Conservation (phyloP, 2,797 vertebrate genomes). For the Pantherophis vulpinus region DNA sequence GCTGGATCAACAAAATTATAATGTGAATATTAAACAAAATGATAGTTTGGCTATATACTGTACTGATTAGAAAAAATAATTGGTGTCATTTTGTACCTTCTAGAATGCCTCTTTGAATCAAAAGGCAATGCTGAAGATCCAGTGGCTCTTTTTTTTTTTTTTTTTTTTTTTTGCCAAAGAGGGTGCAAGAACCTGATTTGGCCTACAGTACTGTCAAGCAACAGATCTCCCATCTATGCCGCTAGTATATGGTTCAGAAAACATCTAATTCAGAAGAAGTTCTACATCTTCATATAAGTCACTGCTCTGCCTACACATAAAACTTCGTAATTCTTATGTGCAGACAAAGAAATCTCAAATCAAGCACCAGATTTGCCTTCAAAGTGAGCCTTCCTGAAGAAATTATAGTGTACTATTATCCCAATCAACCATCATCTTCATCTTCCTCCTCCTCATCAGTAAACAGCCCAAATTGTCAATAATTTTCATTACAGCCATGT, state of each 20-base stretch:
- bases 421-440: background rate
- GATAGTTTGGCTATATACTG: background rate
- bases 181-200: background rate
- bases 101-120: background rate
- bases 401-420: background rate
- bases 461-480: background rate
- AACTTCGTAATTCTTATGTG: background rate
- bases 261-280: background rate
- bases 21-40: background rate
- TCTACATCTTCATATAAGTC: background rate
- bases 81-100: too few relatives aligned
- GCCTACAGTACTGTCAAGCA: background rate
- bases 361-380: background rate
- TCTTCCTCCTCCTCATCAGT: background rate
- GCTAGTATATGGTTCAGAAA: background rate
- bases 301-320: background rate
- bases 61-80: background rate
- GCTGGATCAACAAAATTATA: background rate
- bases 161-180: background rate
- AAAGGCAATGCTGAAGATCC: background rate
- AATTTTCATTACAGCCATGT: background rate
- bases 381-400: background rate
- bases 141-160: background rate
- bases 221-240: background rate
- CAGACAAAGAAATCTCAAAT: background rate